Evolutionary conservation across 1,140 invertebrate species (phyloP).

Genomic region (Asobara japonica): DNA sequence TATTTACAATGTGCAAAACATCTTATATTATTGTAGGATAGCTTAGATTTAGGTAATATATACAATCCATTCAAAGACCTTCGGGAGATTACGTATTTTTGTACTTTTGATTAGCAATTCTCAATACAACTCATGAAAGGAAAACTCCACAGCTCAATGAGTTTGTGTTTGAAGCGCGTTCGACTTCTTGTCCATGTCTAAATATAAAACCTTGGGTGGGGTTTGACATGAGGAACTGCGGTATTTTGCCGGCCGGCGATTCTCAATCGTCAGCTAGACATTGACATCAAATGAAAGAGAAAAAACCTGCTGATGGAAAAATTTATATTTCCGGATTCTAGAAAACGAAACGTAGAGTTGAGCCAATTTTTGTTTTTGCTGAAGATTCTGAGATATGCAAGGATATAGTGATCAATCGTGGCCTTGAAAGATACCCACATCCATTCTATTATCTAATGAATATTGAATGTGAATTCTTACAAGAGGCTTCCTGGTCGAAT

Average conservation of each 20-base stretch:
- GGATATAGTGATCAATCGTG: slow-evolving; percentile 18
- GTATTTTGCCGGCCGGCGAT: slow-evolving; percentile 4
- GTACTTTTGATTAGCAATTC: background rate
- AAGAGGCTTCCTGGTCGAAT: background rate
- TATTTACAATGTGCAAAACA: too few relatives aligned
- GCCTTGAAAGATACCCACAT: slow-evolving; percentile 10
- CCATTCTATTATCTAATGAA: background rate
- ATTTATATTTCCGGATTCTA: too few relatives aligned
- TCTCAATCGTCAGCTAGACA: background rate
- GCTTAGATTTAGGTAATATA: too few relatives aligned
- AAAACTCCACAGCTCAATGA: background rate
- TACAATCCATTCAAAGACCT: too few relatives aligned
- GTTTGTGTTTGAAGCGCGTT: background rate
- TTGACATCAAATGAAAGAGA: too few relatives aligned
- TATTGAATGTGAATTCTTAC: background rate
- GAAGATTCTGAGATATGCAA: slow-evolving; percentile 12
- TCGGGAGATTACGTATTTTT: background rate
- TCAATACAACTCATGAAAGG: background rate
- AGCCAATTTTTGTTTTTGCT: background rate
- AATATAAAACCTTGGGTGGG: slow-evolving; percentile 1
- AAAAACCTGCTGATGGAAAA: too few relatives aligned
- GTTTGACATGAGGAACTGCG: background rate
- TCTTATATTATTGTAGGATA: background rate
- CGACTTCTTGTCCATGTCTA: background rate
- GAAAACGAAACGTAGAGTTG: too few relatives aligned